phyloP scores from a whole-genome alignment of 2,113 vertebrate genomes.

The Lophotis ruficrista region DNA sequence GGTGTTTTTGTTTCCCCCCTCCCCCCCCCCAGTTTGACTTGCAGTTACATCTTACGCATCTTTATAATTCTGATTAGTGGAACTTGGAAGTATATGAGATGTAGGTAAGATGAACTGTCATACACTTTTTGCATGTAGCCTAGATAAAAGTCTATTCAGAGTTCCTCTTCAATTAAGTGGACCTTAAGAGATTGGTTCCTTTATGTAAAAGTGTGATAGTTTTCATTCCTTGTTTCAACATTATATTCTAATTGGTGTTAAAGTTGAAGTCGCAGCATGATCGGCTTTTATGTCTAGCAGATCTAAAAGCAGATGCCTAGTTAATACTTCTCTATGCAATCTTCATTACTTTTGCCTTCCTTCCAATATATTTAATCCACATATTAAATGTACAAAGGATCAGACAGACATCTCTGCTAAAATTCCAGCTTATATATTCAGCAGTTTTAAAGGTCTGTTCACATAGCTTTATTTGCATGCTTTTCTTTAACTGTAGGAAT shows the following conservation, averaged over 20 bases:
- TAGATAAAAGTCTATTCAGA: background rate
- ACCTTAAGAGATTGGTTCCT: background rate
- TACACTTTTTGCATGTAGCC: background rate
- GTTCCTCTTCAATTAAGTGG: background rate
- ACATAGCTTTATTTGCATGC: background rate
- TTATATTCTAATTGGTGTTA: background rate
- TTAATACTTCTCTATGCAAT: background rate
- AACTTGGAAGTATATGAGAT: background rate
- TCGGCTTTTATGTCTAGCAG: background rate
- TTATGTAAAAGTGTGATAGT: background rate
- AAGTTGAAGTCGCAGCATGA: background rate
- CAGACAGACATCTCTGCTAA: background rate
- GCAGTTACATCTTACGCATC: background rate
- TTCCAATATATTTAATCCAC: background rate
- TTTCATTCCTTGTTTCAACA: background rate
- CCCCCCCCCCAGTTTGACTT: too few species aligned
- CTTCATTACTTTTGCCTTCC: background rate
- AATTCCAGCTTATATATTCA: background rate
- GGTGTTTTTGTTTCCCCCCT: too few species aligned
- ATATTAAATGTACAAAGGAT: background rate
- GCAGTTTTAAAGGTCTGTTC: background rate
- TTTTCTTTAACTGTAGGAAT: background rate
- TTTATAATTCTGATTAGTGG: background rate
- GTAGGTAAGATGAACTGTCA: background rate
- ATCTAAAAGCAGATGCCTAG: background rate